Base-by-base conservation (phyloP, 2,113 vertebrate genomes). In the Dissostichus mawsoni region DNA sequence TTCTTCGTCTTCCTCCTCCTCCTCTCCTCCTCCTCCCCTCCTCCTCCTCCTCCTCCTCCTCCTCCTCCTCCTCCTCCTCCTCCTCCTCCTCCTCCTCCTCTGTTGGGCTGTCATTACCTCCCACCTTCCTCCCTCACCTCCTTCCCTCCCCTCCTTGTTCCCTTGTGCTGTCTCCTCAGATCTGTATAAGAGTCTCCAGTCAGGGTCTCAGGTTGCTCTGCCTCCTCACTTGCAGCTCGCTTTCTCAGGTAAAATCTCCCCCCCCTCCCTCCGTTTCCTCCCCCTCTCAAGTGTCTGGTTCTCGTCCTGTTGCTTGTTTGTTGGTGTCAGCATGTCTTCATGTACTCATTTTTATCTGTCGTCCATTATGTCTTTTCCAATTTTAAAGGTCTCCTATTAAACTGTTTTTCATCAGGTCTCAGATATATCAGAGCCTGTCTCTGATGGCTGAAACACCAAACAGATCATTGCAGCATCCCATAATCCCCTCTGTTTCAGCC, bases 121-220 rank as follows among this genome's bases (percentile, higher is more conserved):
- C 25, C 74, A 59, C 58, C 45, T 5, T 10, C 5, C 78, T 67
- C 66, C 77, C 29, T 33, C 76, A 18, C 51, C 67, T 61, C 74
- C 84, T 72, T 72, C 76, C 48, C 57, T 29, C 62, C 36, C 36
- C 79, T 76, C 73, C 56, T 65, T 50, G 70, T 79, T 5, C 70
- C 69, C 79, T 33, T 89, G 79, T 94, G 92, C 89, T 90, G 88
- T 95, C 91, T 93, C 92, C 91, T 94, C 94, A 99, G 98, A 98
- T 97, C 96, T 99, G 93, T 96, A 98, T 95, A 99, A 99, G 96
- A 96, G 97, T 96, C 97, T 99, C 96, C 97, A 98, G 95, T 96
- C 97, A 93, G 97, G 97, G 96, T 94, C 96, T 95, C 97, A 97
- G 95, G 96, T 92, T 92, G 90, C 94, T 96, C 96, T 99, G 94